These are phyloP conservation scores for Phyllopteryx taeniolatus DNA, from an alignment of 2,113 vertebrate species.

Conservation along the genomic window DNA sequence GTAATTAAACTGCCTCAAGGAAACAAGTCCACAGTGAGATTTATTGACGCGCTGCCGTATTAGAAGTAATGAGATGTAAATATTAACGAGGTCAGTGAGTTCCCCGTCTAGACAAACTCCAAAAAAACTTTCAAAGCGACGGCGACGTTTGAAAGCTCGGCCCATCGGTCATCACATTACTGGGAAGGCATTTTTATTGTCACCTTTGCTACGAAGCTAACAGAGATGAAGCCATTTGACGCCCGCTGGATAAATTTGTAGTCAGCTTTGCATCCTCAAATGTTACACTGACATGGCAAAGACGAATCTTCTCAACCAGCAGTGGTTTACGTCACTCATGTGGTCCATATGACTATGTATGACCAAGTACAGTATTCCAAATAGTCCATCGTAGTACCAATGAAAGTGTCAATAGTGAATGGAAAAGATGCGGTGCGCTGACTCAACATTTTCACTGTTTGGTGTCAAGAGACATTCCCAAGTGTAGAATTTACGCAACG, in stretches of 20 bases:
- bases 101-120: conserved; percentile 34
- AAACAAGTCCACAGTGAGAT: conserved; percentile 10
- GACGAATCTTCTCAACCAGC: no score
- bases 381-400: no score
- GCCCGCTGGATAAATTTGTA: neutral
- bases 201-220: conserved; percentile 13
- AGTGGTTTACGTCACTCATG: neutral
- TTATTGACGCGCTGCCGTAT: conserved; percentile 17
- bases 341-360: neutral
- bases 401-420: neutral
- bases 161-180: conserved; percentile 8
- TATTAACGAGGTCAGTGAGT: conserved; percentile 13
- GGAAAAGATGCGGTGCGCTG: neutral
- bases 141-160: conserved; percentile 12
- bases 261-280: no score
- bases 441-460: neutral
- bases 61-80: conserved; percentile 37
- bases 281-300: no score
- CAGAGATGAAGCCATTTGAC: neutral
- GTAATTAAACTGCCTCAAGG: conserved; percentile 35
- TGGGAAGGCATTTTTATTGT: conserved; percentile 29
- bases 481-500: neutral
- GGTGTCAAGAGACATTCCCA: neutral
- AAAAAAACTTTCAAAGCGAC: conserved; percentile 12
- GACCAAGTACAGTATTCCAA: neutral